Conservation (phyloP, 2,888 invertebrate species). For the Drosophila engyochracea region DNA sequence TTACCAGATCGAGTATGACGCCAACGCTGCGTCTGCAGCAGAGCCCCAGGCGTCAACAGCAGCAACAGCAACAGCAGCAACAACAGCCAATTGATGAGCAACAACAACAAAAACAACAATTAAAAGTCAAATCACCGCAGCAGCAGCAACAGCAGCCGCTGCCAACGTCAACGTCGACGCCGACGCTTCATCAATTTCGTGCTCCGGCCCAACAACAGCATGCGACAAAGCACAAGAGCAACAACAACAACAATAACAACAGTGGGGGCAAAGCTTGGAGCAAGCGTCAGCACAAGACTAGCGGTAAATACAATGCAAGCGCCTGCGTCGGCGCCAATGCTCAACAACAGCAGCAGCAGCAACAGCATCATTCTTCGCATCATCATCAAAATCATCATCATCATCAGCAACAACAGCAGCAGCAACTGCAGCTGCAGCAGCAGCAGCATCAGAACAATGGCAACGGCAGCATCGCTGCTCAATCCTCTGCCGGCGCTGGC, state of each 20-base stretch:
- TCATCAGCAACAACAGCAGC: slow-evolving; percentile 24
- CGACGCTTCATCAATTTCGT: slow-evolving; percentile 82
- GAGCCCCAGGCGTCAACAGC: slow-evolving; percentile 65
- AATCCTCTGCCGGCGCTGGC: slow-evolving; percentile 36
- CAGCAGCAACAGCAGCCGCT: slow-evolving; percentile 11
- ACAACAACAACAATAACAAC: slow-evolving; percentile 6
- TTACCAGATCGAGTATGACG: slow-evolving; percentile 75
- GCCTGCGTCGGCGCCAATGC: slow-evolving; percentile 58
- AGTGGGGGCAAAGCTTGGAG: slow-evolving; percentile 80
- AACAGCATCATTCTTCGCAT: slow-evolving; percentile 22
- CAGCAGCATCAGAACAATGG: slow-evolving; percentile 35
- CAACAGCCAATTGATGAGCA: slow-evolving; percentile 30
- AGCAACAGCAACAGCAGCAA: slow-evolving; percentile 42
- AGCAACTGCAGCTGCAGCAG: slow-evolving; percentile 25
- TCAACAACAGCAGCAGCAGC: slow-evolving; percentile 45
- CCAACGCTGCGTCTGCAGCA: slow-evolving; percentile 70
- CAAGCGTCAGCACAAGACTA: slow-evolving; percentile 83
- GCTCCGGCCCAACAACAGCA: slow-evolving; percentile 81
- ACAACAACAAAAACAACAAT: slow-evolving; percentile 29
- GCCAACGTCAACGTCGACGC: slow-evolving; percentile 9
- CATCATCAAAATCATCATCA: slow-evolving; percentile 40
- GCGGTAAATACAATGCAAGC: slow-evolving; percentile 74
- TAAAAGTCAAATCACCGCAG: slow-evolving; percentile 73
- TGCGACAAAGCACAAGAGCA: slow-evolving; percentile 62
- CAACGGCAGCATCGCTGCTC: slow-evolving; percentile 28